Percentiles rank a stretch among this genome's conserved stretches.
Evolutionary conservation across 2,888 invertebrate species (phyloP).

Genomic region (Rotaria macrura): DNA sequence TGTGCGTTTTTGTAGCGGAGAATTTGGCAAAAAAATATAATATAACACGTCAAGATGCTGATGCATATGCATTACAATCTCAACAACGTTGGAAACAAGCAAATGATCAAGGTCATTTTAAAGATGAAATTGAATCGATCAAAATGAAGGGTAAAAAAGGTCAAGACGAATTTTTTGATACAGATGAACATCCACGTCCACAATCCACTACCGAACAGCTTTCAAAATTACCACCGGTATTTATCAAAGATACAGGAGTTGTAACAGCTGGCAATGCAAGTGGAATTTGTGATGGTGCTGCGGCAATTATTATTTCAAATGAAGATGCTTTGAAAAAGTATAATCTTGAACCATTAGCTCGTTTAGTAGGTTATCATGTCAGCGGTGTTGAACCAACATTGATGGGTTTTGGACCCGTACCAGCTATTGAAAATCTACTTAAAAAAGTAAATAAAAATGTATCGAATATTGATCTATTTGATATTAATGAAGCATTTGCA

Average conservation of each 20-base stretch:
- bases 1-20: too few species aligned
- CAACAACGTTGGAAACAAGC: constrained; percentile 73
- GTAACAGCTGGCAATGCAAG: constrained; percentile 92
- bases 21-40: constrained; percentile 39
- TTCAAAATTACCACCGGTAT: constrained; percentile 69
- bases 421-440: constrained; percentile 76
- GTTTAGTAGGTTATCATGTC: constrained; percentile 77
- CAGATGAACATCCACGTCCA: constrained; percentile 77
- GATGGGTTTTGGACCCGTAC: constrained; percentile 93
- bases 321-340: constrained; percentile 70
- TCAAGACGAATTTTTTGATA: constrained; percentile 63
- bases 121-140: constrained; percentile 76
- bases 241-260: constrained; percentile 64
- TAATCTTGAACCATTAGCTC: constrained; percentile 59
- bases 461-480: constrained; percentile 78
- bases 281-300: constrained; percentile 94
- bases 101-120: constrained; percentile 74
- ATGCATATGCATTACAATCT: constrained; percentile 71
- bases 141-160: constrained; percentile 66
- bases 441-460: constrained; percentile 67
- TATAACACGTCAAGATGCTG: constrained; percentile 53
- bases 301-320: constrained; percentile 74
- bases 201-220: constrained; percentile 75
- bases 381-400: constrained; percentile 91
- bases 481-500: constrained; percentile 95